These are phyloP conservation scores for Clarias batrachus DNA, from an alignment of 2,113 vertebrate species.

Conservation along the genomic window DNA sequence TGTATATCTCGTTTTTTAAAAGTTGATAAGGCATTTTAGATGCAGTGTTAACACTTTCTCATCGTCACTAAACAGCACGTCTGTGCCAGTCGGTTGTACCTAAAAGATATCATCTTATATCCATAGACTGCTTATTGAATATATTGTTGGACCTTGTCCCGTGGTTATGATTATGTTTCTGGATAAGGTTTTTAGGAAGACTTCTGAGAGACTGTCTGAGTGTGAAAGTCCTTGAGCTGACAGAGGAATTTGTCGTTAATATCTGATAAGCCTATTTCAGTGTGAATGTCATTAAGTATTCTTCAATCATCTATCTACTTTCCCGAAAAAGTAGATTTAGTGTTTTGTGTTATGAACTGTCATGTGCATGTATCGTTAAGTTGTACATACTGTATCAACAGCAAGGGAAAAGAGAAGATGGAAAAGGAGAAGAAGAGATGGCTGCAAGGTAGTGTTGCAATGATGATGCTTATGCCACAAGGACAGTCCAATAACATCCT, in stretches of 20 bases:
- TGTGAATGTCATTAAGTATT: neutral
- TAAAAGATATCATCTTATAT: neutral
- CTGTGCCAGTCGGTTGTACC: neutral
- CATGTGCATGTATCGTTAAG: neutral
- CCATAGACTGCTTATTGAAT: constrained; percentile 8
- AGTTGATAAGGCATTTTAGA: neutral
- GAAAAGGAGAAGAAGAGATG: constrained; percentile 24
- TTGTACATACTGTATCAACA: neutral
- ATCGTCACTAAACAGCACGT: neutral
- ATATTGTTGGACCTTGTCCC: neutral
- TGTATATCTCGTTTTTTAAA: neutral
- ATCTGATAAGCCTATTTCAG: constrained; percentile 13
- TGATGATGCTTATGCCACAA: constrained; percentile 36
- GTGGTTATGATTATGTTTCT: neutral
- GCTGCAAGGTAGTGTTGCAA: constrained; percentile 31
- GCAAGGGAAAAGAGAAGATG: constrained; percentile 5
- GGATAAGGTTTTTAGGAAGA: neutral
- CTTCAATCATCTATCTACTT: constrained; percentile 10
- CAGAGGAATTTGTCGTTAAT: constrained; percentile 22
- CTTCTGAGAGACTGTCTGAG: neutral
- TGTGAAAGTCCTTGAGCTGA: constrained; percentile 1
- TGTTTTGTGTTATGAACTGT: neutral
- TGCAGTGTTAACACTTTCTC: neutral
- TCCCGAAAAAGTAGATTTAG: constrained; percentile 10
- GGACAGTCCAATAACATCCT: constrained; percentile 18